Evolutionary conservation across 2,113 vertebrate genomes (phyloP), one percentile per base, ranked within the genome.

Genomic region (Ochotona princeps): DNA sequence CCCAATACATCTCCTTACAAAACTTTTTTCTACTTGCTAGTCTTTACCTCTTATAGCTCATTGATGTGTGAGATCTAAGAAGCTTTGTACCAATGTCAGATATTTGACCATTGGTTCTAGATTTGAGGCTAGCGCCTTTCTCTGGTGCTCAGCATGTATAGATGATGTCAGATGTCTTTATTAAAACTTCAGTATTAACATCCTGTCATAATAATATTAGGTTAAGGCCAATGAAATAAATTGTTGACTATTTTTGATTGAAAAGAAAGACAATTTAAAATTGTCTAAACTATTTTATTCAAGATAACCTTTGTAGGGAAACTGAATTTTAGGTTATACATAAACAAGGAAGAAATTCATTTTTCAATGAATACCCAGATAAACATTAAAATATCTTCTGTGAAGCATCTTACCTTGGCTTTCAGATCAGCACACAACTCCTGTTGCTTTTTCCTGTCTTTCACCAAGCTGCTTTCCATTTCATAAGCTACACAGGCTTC

Each of bases 391-490:
- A 90, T 17, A 51, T 2, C 57, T 13, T 44, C 2, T 60, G 32
- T 35, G 35, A 18, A 67, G 73, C 10, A 1, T 3, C 96, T 35
- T 93, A 99, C 99, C 98, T 99, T 99, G 91, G 98, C 98, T 96
- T 97, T 99, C 95, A 99, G 98, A 32, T 97, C 97, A 32, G 97
- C 97, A 96, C 99, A 99, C 86, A 99, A 96, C 90, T 99, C 97
- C 97, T 98, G 98, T 26, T 99, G 99, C 90, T 97, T 98, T 90
- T 95, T 98, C 44, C 98, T 98, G 96, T 98, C 97, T 73, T 97
- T 96, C 65, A 98, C 98, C 96, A 98, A 83, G 10, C 76, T 69
- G 73, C 96, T 95, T 95, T 99, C 98, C 96, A 98, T 95, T 97
- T 99, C 97, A 14, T 98, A 98, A 93, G 97, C 96, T 75, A 97